Evolutionary conservation across 2,797 vertebrate genomes (phyloP), one percentile per base, ranked within the genome.

Genomic region (Fratercula arctica): DNA sequence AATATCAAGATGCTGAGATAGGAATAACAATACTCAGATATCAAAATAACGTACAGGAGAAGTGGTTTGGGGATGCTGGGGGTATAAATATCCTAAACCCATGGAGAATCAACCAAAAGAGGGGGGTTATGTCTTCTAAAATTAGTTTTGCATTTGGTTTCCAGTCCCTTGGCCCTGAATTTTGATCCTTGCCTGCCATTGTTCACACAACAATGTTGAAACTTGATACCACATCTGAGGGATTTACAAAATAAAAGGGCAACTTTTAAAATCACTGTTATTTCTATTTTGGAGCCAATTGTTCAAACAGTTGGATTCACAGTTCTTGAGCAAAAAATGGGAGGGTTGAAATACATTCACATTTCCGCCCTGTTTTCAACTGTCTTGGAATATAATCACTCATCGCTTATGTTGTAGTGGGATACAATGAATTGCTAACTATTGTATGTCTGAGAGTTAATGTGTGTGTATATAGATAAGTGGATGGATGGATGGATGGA

Each of bases 201-300:
- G 39, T 87, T 92, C 87, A 73, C 35, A 76, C 9, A 92, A 75
- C 31, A 89, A 54, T 43, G 51, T 50, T 79, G 75, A 70, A 93
- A 94, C 33, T 63, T 3, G 3, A 89, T 53, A 56, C 16, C 15
- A 57, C 13, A 50, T 85, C 67, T 76, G 82, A 69, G 70, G 39
- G 29, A 69, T 91, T 91, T 67, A 23, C 15, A 53, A 85, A 92
- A 89, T 45, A 81, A 74, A 70, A 83, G 5, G 4, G 1, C 10
- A 63, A 20, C 33, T 87, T 76, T 48, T 13, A 68, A 92, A 91
- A 70, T 56, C 35, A 37, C 13, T 85, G 28, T 16, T 60, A 10
- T 51, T 91, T 84, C 56, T 93, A 17, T 56, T 87, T 60, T 26
- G 59, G 24, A 26, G 25, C 2, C 46, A 78, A 48, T 54, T 77